phyloP scores from a whole-genome alignment of 2,888 invertebrate genomes.

The Metellina segmentata region DNA sequence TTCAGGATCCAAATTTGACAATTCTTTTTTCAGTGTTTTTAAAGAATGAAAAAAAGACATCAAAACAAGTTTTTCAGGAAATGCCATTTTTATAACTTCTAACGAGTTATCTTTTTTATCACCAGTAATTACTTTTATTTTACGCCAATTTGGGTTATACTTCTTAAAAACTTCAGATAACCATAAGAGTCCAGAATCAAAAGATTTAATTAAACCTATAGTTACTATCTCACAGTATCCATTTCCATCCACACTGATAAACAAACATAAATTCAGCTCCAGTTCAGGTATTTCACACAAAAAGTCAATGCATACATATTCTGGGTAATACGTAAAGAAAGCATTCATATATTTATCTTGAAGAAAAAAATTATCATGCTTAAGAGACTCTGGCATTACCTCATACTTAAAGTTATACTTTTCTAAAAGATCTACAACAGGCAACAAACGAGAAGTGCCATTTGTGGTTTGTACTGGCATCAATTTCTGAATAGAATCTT shows the following conservation, averaged over 20 bases:
- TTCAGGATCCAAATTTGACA: constrained; percentile 17
- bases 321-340: constrained; percentile 63
- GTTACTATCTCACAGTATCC: constrained; percentile 54
- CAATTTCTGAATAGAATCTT: constrained; percentile 4
- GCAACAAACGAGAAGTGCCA: constrained; percentile 11
- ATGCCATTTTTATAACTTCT: constrained; percentile 30
- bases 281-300: constrained; percentile 60
- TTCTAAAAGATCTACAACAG: constrained; percentile 38
- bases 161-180: constrained; percentile 63
- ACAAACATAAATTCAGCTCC: constrained; percentile 50
- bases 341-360: constrained; percentile 66
- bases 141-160: constrained; percentile 53
- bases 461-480: background rate
- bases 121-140: constrained; percentile 40
- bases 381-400: constrained; percentile 22
- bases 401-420: constrained; percentile 56
- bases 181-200: constrained; percentile 33
- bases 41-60: constrained; percentile 54
- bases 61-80: constrained; percentile 47
- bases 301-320: constrained; percentile 60
- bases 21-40: constrained; percentile 58
- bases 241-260: constrained; percentile 56
- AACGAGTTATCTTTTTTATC: constrained; percentile 14
- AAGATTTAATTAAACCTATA: constrained; percentile 29
- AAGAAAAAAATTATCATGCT: constrained; percentile 26